These are phyloP conservation scores for Drosophila trapezifrons DNA, from an alignment of 1,140 invertebrate genomes.

Conservation along the genomic window DNA sequence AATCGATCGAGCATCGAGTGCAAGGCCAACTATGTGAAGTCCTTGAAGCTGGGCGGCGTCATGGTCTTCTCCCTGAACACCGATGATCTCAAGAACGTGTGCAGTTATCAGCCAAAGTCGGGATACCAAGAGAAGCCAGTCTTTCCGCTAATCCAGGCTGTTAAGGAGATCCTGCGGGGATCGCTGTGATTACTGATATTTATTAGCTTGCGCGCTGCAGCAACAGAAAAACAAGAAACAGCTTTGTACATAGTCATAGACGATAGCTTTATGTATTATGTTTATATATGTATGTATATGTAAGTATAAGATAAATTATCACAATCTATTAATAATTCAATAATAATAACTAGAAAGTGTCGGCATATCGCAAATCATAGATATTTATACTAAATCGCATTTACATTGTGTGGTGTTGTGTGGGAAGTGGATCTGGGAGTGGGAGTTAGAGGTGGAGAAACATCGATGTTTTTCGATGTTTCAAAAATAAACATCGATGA, in stretches of 20 bases:
- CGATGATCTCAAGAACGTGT: conserved; percentile 87
- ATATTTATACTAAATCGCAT: conserved; percentile 40
- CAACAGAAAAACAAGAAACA: background rate
- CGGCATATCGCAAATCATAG: conserved; percentile 53
- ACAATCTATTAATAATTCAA: conserved; percentile 72
- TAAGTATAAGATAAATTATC: conserved; percentile 77
- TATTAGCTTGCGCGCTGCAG: too few species aligned
- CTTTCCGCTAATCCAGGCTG: conserved; percentile 47
- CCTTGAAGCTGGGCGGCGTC: conserved; percentile 87
- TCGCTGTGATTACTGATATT: background rate
- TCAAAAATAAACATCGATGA: too few species aligned
- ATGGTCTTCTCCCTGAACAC: conserved; percentile 92
- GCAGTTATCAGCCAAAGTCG: conserved; percentile 10
- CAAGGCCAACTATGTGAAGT: conserved; percentile 89
- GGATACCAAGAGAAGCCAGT: conserved; percentile 16
- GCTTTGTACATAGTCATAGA: conserved; percentile 40
- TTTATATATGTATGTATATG: conserved; percentile 9
- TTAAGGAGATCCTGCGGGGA: conserved; percentile 22
- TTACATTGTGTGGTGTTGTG: conserved; percentile 8
- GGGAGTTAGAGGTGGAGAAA: too few species aligned
- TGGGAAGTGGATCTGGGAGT: background rate
- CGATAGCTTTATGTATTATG: conserved; percentile 22
- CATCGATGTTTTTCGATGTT: too few species aligned
- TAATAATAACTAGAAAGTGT: conserved; percentile 72
- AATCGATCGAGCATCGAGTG: conserved; percentile 89